Evolutionary conservation across 1,140 invertebrate genomes (phyloP).

Genomic region (Macrobrachium rosenbergii): DNA sequence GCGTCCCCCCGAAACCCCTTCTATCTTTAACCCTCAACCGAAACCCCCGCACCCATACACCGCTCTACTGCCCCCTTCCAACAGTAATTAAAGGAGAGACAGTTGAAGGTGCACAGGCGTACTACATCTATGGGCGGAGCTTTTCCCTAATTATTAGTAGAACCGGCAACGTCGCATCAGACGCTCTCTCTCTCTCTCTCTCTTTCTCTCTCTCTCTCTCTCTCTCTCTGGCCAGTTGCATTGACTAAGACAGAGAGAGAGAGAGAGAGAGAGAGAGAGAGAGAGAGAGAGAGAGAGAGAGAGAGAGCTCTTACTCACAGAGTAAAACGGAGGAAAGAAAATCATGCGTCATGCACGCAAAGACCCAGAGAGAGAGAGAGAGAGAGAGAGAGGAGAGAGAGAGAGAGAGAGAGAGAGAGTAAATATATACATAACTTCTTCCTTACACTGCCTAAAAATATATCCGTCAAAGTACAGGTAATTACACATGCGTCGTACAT

Average conservation of each 20-base stretch:
- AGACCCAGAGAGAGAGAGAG: no score
- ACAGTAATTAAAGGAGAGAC: conserved; percentile 26
- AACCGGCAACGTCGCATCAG: conserved; percentile 24
- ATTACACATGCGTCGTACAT: no score
- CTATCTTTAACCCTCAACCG: not conserved
- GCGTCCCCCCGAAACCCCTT: conserved; percentile 4
- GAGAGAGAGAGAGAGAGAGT: no score
- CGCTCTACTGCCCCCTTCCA: conserved; percentile 13
- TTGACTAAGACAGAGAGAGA: not conserved
- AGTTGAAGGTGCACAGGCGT: conserved; percentile 24
- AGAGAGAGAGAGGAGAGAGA: no score
- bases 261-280: conserved; percentile 5
- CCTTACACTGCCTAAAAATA: no score
- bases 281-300: conserved; percentile 16
- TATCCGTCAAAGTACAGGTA: no score
- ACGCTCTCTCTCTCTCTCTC: not conserved
- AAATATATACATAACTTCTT: no score
- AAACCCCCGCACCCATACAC: conserved; percentile 20
- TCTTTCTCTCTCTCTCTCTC: no score
- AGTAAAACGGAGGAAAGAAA: no score
- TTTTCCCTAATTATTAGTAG: not conserved
- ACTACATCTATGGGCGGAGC: conserved; percentile 24
- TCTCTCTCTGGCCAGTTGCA: not conserved
- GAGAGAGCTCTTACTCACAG: no score
- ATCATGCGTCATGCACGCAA: no score